Conservation (phyloP, 2,113 vertebrate genomes). For the Oreamnos americanus region DNA sequence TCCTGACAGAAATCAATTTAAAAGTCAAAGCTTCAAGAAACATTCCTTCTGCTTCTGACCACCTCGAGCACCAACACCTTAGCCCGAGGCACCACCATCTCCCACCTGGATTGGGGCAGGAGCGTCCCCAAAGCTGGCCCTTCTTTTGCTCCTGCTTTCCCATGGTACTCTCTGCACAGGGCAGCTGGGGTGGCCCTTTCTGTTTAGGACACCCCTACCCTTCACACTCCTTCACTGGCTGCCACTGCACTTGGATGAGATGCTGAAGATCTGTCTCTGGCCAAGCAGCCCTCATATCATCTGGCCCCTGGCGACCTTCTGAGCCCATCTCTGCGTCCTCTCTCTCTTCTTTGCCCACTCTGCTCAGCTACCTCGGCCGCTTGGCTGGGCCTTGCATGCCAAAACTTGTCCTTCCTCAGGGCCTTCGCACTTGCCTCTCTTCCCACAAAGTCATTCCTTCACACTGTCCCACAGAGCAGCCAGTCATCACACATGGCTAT, state of each 20-base stretch:
- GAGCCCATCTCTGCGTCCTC: not conserved
- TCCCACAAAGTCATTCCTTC: not conserved
- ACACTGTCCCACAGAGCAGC: not conserved
- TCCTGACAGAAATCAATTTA: not conserved
- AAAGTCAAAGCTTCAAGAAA: not conserved
- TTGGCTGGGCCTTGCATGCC: not conserved
- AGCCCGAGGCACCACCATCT: not conserved
- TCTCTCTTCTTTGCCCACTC: not conserved
- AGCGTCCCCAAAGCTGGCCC: not conserved
- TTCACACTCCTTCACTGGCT: not conserved
- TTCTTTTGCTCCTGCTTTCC: not conserved
- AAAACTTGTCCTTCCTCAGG: not conserved
- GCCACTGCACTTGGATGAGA: not conserved
- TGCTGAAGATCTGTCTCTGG: not conserved
- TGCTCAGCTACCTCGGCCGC: not conserved
- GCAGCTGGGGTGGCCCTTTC: not conserved
- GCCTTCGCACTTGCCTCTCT: not conserved
- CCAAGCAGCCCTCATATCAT: not conserved
- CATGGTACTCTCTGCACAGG: fast-evolving
- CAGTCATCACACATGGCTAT: not conserved
- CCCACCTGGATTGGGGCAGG: fast-evolving
- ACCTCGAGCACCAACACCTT: fast-evolving
- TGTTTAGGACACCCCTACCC: not conserved
- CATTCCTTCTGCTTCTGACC: fast-evolving
- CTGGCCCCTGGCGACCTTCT: not conserved